Evolutionary conservation across 2,113 vertebrate species (phyloP), one percentile per base, ranked within the genome.

Genomic region (Lasiurus borealis): DNA sequence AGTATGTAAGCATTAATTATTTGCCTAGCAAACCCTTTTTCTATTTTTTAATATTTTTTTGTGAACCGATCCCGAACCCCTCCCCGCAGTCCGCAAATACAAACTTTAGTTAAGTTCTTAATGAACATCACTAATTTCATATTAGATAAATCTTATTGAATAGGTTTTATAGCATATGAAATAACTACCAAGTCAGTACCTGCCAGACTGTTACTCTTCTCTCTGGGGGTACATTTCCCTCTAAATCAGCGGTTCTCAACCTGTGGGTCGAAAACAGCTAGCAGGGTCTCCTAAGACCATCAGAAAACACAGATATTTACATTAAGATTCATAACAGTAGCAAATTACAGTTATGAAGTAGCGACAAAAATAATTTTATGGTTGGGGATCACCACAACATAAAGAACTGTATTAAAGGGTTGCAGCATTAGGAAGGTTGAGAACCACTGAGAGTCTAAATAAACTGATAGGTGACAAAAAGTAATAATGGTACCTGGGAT

Each of bases 71-170:
- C n/a, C n/a, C n/a, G n/a, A n/a, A n/a, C n/a, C 40, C 40, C 40
- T 40, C 40, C 40, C 40, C 40, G 40, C 40, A 40, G 40, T 40
- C 40, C 40, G 40, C 40, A 40, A 83, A 95, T 72, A 66, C 21
- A 94, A 85, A 88, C 64, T 59, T 73, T 50, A 76, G 69, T 59
- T 31, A 78, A 84, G 52, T 89, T 80, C 8, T 27, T 77, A 88
- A 52, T 18, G 91, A 83, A 71, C 15, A 77, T 27, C 21, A 73
- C 62, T 84, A 59, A 87, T 59, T 64, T 31, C 18, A 21, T 40
- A 52, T 62, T 66, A n/a, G 75, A 29, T 85, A 86, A 36, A 78
- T 80, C 75, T 90, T 77, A 89, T 57, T 64, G 27, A 73, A 40
- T 54, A 50, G 40, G 59, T 27, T 80, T 85, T 72, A 80, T 1